phyloP scores from a whole-genome alignment of 2,888 invertebrate species.

The Drosophila nigricruria region DNA sequence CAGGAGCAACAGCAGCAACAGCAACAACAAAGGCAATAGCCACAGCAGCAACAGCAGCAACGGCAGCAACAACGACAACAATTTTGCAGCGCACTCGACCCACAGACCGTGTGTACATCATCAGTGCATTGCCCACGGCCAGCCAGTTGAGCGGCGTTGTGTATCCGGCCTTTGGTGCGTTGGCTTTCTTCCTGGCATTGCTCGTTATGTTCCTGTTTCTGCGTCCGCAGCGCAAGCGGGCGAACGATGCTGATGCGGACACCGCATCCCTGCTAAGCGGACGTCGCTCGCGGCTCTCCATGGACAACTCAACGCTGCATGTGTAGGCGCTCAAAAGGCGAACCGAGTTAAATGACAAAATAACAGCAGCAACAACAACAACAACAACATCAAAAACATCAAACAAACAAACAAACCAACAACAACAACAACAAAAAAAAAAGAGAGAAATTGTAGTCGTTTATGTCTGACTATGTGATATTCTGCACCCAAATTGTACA shows the following conservation, averaged over 20 bases:
- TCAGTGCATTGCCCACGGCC: slow-evolving; percentile 69
- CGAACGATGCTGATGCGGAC: slow-evolving; percentile 55
- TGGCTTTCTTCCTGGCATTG: slow-evolving; percentile 70
- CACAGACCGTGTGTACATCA: slow-evolving; percentile 71
- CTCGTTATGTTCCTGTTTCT: slow-evolving; percentile 73
- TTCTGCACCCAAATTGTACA: slow-evolving; percentile 73
- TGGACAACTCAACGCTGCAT: slow-evolving; percentile 66
- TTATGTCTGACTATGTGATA: slow-evolving; percentile 79
- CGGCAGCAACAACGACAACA: slow-evolving; percentile 3
- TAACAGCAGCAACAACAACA: slow-evolving; percentile 15
- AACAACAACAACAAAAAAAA: slow-evolving; percentile 20
- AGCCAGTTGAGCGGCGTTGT: slow-evolving; percentile 70
- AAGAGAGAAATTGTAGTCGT: slow-evolving; percentile 70
- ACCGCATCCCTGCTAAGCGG: slow-evolving; percentile 67
- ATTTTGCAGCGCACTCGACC: slow-evolving; percentile 25
- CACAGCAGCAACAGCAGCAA: slow-evolving; percentile 4
- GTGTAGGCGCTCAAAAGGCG: slow-evolving; percentile 41
- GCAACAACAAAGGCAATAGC: slow-evolving; percentile 6
- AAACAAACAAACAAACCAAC: slow-evolving; percentile 9
- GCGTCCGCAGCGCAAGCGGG: slow-evolving; percentile 70
- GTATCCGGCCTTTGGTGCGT: slow-evolving; percentile 70
- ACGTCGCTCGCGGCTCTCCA: slow-evolving; percentile 52
- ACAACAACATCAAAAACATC: neutral
- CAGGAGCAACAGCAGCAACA: slow-evolving; percentile 20
- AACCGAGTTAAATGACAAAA: slow-evolving; percentile 10